Conservation (phyloP, 2,797 vertebrate species). For the Sebastes iracundus region DNA sequence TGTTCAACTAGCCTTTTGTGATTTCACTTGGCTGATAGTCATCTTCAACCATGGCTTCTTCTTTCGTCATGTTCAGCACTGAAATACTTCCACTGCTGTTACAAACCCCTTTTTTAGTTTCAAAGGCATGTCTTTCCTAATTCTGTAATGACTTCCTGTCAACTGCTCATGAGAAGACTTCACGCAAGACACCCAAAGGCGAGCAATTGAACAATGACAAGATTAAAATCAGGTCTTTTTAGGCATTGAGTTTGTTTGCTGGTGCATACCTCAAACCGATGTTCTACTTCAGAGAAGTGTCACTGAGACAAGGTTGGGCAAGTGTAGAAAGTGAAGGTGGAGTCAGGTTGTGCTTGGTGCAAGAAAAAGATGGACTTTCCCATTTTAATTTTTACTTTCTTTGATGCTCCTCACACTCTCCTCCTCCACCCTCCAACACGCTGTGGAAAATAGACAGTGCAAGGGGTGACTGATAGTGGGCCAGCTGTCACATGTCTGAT, state of each 20-base stretch:
- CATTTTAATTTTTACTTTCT: conserved; percentile 36
- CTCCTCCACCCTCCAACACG: conserved; percentile 16
- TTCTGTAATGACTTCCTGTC: conserved; percentile 47
- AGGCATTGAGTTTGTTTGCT: conserved; percentile 51
- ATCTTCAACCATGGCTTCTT: conserved; percentile 20
- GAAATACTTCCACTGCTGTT: conserved; percentile 37
- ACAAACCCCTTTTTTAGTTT: conserved; percentile 15
- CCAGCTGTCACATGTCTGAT: conserved; percentile 68
- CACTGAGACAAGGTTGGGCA: conserved; percentile 3
- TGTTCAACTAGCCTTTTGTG: conserved; percentile 31
- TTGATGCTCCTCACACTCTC: conserved; percentile 27
- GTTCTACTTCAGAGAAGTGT: conserved; percentile 42
- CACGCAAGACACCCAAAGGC: conserved; percentile 7
- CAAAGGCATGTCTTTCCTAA: conserved; percentile 29
- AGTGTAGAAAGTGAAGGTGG: background rate
- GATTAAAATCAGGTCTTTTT: conserved; percentile 30
- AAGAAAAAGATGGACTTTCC: conserved; percentile 32
- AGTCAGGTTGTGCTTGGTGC: background rate
- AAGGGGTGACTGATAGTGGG: conserved; percentile 45
- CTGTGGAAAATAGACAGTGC: conserved; percentile 41
- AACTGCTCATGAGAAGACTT: conserved; percentile 20
- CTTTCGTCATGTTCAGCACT: conserved; percentile 12
- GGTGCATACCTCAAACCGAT: conserved; percentile 38
- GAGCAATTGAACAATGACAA: conserved; percentile 4
- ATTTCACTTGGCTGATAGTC: conserved; percentile 43